A percentile compares a stretch with the other conserved stretches of the same genome.
These are phyloP conservation scores for Telmatochromis sp. DNA, from an alignment of 2,113 vertebrate species.

Conservation along the genomic window DNA sequence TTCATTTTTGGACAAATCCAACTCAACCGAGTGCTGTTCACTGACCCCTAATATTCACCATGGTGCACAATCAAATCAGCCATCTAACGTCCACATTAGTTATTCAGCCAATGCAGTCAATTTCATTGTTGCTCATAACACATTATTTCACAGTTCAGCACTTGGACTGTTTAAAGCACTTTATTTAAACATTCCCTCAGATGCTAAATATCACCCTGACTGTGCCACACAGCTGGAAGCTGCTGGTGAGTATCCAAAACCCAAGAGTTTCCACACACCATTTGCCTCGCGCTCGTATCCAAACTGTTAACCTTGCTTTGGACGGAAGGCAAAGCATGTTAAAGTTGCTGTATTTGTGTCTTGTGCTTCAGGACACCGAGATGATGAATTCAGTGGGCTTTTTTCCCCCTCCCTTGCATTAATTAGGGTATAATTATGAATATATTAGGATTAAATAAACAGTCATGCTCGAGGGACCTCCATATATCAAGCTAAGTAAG, in stretches of 20 bases:
- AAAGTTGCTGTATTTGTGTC: slow-evolving; percentile 64
- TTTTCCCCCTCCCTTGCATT: slow-evolving; percentile 64
- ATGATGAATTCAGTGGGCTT: slow-evolving; percentile 59
- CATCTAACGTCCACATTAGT: background rate
- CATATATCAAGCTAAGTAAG: slow-evolving; percentile 51
- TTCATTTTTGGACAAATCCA: background rate
- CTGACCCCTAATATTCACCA: background rate
- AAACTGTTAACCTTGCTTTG: slow-evolving; percentile 54
- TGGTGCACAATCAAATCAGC: background rate
- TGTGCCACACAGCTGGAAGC: slow-evolving; percentile 32
- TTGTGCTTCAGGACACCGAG: slow-evolving; percentile 56
- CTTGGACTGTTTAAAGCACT: background rate
- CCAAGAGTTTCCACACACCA: slow-evolving; percentile 36
- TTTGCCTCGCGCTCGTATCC: slow-evolving; percentile 48
- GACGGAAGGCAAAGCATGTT: slow-evolving; percentile 59
- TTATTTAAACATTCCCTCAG: background rate
- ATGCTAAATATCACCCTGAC: background rate
- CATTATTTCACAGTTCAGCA: background rate
- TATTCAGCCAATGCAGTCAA: background rate
- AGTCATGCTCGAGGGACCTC: slow-evolving; percentile 54
- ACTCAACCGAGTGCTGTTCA: background rate
- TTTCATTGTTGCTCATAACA: background rate
- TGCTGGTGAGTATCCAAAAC: slow-evolving; percentile 1
- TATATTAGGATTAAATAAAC: slow-evolving; percentile 70
- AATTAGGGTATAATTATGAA: slow-evolving; percentile 72